phyloP scores from a whole-genome alignment of 2,888 invertebrate genomes.

The Geophilus truncorum region DNA sequence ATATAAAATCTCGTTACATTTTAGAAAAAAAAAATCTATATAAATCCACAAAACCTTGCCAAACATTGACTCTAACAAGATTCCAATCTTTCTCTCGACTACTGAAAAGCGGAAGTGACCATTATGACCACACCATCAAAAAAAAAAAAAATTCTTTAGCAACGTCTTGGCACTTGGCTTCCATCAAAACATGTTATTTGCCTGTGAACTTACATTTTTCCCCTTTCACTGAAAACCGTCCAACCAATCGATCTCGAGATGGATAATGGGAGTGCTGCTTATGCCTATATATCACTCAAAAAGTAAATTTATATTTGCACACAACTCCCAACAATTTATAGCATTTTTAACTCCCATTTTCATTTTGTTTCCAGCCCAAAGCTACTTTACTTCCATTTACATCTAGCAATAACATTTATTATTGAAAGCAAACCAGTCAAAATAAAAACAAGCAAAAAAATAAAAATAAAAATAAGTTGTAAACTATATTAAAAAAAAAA shows the following conservation, averaged over 20 bases:
- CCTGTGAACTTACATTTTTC: not conserved
- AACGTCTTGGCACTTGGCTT: not conserved
- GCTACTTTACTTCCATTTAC: not conserved
- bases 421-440: not conserved
- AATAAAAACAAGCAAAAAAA: not conserved
- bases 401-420: not conserved
- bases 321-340: not conserved
- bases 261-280: constrained; percentile 6
- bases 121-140: too few species aligned
- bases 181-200: constrained; percentile 18
- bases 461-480: not conserved
- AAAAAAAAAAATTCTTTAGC: too few species aligned
- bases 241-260: not conserved
- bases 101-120: too few species aligned
- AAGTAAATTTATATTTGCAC: constrained; percentile 5
- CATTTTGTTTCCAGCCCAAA: not conserved
- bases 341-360: too few species aligned
- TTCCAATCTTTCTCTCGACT: too few species aligned
- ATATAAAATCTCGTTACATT: too few species aligned
- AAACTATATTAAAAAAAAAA: too few species aligned
- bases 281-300: constrained; percentile 4
- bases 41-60: too few species aligned
- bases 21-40: too few species aligned
- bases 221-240: not conserved
- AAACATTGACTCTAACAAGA: too few species aligned